Percentiles rank a stretch among this genome's conserved stretches.
phyloP scores from a whole-genome alignment of 2,888 invertebrate species.

The Drosophila quinaria region DNA sequence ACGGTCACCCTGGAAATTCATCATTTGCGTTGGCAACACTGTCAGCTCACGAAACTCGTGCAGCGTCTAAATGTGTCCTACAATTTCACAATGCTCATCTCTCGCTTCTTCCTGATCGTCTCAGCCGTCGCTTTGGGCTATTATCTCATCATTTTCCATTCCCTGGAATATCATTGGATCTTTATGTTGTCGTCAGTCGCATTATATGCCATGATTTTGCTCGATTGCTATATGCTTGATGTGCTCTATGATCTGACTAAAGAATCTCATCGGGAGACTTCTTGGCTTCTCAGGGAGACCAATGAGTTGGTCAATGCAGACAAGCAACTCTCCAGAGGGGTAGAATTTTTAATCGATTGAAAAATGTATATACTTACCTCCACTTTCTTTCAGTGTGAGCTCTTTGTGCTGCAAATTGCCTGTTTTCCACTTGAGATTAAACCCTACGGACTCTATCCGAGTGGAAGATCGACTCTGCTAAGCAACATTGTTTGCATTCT shows the following conservation, averaged over 20 bases:
- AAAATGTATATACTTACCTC: not conserved
- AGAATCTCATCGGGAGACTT: constrained; percentile 16
- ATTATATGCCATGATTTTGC: not conserved
- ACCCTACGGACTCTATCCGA: constrained; percentile 28
- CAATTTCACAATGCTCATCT: constrained; percentile 13
- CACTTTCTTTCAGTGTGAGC: constrained; percentile 49
- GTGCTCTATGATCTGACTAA: constrained; percentile 21
- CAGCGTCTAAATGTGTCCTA: constrained; percentile 24
- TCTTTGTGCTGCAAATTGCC: constrained; percentile 38
- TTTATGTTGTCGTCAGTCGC: no score
- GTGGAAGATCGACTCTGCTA: constrained; percentile 39
- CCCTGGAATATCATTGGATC: not conserved
- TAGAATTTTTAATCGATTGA: not conserved
- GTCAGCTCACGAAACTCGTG: constrained; percentile 21
- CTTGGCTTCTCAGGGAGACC: not conserved
- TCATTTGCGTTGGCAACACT: constrained; percentile 43
- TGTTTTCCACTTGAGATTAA: constrained; percentile 27
- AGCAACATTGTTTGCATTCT: constrained; percentile 28
- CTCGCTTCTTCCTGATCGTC: constrained; percentile 27
- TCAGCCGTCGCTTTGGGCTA: constrained; percentile 33
- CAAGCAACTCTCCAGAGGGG: constrained; percentile 14
- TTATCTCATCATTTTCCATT: constrained; percentile 6
- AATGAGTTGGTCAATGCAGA: not conserved
- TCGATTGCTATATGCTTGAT: constrained; percentile 34
- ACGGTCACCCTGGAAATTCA: constrained; percentile 35